Percentiles rank a stretch among this genome's conserved stretches.
These are phyloP conservation scores for Glareola pratincola DNA, from an alignment of 2,113 vertebrate genomes.

Conservation along the genomic window DNA sequence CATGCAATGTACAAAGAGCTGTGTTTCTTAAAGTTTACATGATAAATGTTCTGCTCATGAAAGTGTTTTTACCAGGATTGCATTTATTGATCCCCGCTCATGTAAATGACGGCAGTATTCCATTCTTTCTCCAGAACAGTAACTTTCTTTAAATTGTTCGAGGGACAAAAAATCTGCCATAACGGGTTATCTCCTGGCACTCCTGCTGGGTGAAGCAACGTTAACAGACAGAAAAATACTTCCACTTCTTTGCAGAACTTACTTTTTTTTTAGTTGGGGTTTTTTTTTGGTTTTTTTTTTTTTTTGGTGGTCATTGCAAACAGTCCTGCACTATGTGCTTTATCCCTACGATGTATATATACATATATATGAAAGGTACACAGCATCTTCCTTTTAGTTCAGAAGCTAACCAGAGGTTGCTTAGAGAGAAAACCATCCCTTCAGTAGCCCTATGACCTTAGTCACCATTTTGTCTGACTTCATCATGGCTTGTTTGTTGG, in stretches of 20 bases:
- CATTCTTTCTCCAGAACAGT: neutral
- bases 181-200: too few species aligned
- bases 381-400: neutral
- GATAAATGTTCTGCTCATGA: neutral
- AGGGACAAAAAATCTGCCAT: neutral
- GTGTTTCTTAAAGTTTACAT: neutral
- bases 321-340: neutral
- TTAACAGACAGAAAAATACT: neutral
- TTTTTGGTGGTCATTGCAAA: neutral
- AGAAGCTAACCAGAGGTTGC: neutral
- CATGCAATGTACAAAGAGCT: neutral
- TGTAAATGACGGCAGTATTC: neutral
- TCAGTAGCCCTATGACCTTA: neutral
- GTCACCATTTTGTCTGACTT: neutral
- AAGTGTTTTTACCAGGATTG: neutral
- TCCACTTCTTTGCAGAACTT: neutral
- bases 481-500: neutral
- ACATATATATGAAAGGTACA: fast-evolving
- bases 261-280: too few species aligned
- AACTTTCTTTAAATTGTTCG: neutral
- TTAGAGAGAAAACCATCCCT: neutral
- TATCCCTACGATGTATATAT: fast-evolving
- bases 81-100: neutral
- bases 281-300: too few species aligned
- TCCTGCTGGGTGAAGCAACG: neutral